A percentile compares a stretch with the other conserved stretches of the same genome.
These are phyloP conservation scores for Matsumurasca onukii DNA, from an alignment of 1,140 invertebrate genomes.

Conservation along the genomic window DNA sequence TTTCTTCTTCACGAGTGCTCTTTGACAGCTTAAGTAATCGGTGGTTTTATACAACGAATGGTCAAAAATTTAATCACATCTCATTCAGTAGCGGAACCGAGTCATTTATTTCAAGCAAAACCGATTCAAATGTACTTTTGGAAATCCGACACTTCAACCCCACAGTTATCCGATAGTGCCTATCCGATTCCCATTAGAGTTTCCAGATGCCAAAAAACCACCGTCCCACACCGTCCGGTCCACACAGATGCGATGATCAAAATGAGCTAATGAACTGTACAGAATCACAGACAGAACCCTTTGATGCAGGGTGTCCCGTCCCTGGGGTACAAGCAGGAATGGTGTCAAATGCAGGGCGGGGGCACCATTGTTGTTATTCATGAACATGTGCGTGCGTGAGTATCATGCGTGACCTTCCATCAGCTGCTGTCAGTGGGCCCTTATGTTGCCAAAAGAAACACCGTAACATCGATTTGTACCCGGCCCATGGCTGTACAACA, in stretches of 20 bases:
- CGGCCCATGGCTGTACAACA: conserved; percentile 4
- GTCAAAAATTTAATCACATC: too few species aligned
- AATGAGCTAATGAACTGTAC: conserved; percentile 18
- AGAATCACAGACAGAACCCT: conserved; percentile 5
- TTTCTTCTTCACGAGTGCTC: too few species aligned
- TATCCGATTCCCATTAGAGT: too few species aligned
- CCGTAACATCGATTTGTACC: conserved; percentile 21
- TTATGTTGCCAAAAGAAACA: conserved; percentile 28
- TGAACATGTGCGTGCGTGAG: conserved; percentile 27
- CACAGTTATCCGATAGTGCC: too few species aligned
- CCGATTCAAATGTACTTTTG: too few species aligned
- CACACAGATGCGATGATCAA: not conserved
- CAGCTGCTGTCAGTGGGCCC: conserved; percentile 22
- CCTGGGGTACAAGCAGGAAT: not conserved
- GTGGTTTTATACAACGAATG: too few species aligned
- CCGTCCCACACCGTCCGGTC: too few species aligned
- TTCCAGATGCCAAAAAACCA: too few species aligned
- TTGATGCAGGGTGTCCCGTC: not conserved
- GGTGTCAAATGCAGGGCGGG: conserved; percentile 5
- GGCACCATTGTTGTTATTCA: conserved; percentile 28
- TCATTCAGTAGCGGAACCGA: too few species aligned
- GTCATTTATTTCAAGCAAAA: too few species aligned
- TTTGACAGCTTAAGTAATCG: too few species aligned
- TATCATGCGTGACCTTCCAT: conserved; percentile 17
- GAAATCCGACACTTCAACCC: too few species aligned